Conservation (phyloP, 1,140 invertebrate genomes). For the Caenorhabditis latens region DNA sequence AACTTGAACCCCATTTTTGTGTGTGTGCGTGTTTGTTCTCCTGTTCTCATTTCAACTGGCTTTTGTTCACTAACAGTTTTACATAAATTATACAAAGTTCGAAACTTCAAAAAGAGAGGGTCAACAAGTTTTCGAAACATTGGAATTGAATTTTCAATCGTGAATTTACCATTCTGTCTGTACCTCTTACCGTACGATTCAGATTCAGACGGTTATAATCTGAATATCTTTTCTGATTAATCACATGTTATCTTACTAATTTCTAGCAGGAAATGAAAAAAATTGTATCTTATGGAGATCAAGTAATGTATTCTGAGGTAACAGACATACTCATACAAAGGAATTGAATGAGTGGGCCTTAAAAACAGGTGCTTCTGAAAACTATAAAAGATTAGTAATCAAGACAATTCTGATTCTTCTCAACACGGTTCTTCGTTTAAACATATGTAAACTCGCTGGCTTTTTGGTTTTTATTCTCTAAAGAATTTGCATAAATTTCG, state of each 20-base stretch:
- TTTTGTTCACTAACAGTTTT: conserved; percentile 12
- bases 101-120: background rate
- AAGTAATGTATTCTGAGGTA: too few species aligned
- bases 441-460: background rate
- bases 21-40: conserved; percentile 15
- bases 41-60: background rate
- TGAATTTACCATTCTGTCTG: too few species aligned
- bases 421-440: too few species aligned
- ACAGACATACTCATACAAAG: background rate
- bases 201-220: too few species aligned
- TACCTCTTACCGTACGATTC: too few species aligned
- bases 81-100: conserved; percentile 4
- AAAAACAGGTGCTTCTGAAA: background rate
- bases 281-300: too few species aligned
- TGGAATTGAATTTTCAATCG: too few species aligned
- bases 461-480: background rate
- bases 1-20: conserved; percentile 19
- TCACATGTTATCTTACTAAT: too few species aligned
- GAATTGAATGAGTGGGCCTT: background rate
- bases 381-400: too few species aligned
- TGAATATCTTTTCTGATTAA: too few species aligned
- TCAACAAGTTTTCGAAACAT: background rate
- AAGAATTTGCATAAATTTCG: conserved; percentile 10
- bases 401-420: too few species aligned
- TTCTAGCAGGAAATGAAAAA: too few species aligned